Percentiles rank a stretch among this genome's conserved stretches.
Evolutionary conservation across 2,113 vertebrate species (phyloP).

Genomic region (Poeciliopsis retropinna): DNA sequence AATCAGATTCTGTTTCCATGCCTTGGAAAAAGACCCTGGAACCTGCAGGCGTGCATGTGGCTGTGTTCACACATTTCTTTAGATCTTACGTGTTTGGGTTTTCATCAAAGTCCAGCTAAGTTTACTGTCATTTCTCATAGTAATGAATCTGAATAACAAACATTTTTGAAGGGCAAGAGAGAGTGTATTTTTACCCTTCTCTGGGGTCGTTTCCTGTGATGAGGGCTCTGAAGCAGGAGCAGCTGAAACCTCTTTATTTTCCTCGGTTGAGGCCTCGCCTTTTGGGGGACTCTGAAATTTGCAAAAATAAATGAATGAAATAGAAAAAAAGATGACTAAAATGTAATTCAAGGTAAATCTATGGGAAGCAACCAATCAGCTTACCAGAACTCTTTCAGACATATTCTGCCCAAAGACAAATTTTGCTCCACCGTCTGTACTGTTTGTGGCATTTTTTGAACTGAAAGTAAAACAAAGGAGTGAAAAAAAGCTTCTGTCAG

Average conservation of each 20-base stretch:
- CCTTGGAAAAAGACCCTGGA: not conserved
- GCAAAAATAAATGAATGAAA: not conserved
- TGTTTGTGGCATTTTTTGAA: slow-evolving; percentile 87
- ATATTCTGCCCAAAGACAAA: slow-evolving; percentile 99
- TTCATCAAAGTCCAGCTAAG: not conserved
- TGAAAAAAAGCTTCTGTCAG: not conserved
- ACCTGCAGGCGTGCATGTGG: not conserved
- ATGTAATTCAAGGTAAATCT: not conserved
- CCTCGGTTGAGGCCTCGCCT: slow-evolving; percentile 83
- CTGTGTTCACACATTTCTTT: not conserved
- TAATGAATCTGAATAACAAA: slow-evolving; percentile 8
- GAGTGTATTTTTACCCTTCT: slow-evolving; percentile 84
- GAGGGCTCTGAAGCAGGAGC: slow-evolving; percentile 86
- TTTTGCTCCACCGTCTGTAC: slow-evolving; percentile 87
- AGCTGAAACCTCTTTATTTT: slow-evolving; percentile 83
- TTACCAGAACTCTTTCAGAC: slow-evolving; percentile 96
- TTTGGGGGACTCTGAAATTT: slow-evolving; percentile 89
- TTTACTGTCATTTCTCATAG: slow-evolving; percentile 1
- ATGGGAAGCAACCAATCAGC: slow-evolving; percentile 46
- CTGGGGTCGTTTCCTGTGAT: slow-evolving; percentile 90
- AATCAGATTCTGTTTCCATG: not conserved
- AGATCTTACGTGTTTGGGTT: not conserved
- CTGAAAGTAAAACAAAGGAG: slow-evolving; percentile 64
- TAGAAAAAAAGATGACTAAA: not conserved
- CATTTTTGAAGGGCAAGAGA: not conserved